Base-by-base conservation (phyloP, 1,140 invertebrate genomes). In the Neotoxoptera formosana region DNA sequence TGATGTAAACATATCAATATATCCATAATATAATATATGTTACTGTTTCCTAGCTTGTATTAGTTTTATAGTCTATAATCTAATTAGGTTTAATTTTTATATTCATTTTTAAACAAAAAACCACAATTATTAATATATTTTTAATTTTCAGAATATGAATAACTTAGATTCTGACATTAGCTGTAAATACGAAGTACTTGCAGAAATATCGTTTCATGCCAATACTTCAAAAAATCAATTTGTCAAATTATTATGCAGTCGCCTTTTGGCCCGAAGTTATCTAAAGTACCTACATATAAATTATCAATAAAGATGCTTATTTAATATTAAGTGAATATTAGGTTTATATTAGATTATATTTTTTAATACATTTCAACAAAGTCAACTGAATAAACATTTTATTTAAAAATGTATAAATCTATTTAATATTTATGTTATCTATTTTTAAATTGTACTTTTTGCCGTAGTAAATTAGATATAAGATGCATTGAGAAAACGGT, bases 171-270 rank as follows among this genome's bases (percentile, higher is more conserved):
- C 7, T 60, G 30, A 41, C 45, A 20, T 2, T 8, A 67, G 53
- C n/a, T 90, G 89, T 84, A 93, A 86, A 17, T 86, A 86, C 56
- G 91, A 93, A 93, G 23, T 84, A 30, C 91, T 93, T 84, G 91
- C 45, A 30, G 91, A 93, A 86, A 86, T 93, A 41, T 53, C 45
- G 7, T 86, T 93, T 51, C 48, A 93, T 93, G 9, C 17, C 0
- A 9, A 53, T 36, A n/a, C 9, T 1, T 25, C 41, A 21, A 83
- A 84, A 86, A 53, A 53, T 56, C 48, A 36, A 2, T 53, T 4
- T 23, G 21, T 93, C 2, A 86, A 86, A 86, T n/a, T 93, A 84
- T 53, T 93, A 84, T 93, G 91, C 21, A 93, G 91, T 41, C 91
- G 91, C 9, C 91, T 93, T 86, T 93, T 93, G 21, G 91, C 91